Evolutionary conservation across 1,140 invertebrate species (phyloP).

Genomic region (Musca vetustissima): DNA sequence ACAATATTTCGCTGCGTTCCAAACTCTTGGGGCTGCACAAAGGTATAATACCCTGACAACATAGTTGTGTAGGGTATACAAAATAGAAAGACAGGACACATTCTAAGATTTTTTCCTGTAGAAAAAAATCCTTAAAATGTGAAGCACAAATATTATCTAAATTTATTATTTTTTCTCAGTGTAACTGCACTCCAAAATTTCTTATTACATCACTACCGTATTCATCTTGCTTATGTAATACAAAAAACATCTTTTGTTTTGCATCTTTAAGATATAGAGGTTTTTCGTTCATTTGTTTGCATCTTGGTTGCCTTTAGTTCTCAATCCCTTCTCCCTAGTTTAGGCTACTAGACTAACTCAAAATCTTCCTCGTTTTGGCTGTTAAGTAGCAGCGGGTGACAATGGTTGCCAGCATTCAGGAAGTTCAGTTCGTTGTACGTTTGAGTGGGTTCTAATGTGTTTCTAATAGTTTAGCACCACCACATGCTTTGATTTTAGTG

Average conservation of each 20-base stretch:
- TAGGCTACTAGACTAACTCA: background rate
- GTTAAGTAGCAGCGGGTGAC: background rate
- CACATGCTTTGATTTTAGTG: constrained; percentile 1
- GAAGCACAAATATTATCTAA: no score
- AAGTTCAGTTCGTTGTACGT: constrained; percentile 24
- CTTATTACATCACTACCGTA: background rate
- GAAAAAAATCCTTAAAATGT: no score
- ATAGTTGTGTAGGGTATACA: no score
- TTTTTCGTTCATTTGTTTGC: background rate
- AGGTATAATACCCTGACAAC: no score
- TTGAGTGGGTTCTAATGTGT: constrained; percentile 39
- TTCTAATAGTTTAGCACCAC: constrained; percentile 39
- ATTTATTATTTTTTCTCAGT: no score
- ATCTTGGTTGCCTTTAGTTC: no score
- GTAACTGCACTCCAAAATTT: constrained; percentile 1
- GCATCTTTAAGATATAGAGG: background rate
- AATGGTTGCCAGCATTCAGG: background rate
- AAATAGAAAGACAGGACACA: no score
- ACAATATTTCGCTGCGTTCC: no score
- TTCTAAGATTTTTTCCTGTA: no score
- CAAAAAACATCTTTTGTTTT: constrained; percentile 19
- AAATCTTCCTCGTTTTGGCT: no score
- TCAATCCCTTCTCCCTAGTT: no score
- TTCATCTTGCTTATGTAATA: background rate
- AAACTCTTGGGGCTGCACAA: no score